phyloP scores from a whole-genome alignment of 2,797 vertebrate genomes.

The Vespertilio murinus region DNA sequence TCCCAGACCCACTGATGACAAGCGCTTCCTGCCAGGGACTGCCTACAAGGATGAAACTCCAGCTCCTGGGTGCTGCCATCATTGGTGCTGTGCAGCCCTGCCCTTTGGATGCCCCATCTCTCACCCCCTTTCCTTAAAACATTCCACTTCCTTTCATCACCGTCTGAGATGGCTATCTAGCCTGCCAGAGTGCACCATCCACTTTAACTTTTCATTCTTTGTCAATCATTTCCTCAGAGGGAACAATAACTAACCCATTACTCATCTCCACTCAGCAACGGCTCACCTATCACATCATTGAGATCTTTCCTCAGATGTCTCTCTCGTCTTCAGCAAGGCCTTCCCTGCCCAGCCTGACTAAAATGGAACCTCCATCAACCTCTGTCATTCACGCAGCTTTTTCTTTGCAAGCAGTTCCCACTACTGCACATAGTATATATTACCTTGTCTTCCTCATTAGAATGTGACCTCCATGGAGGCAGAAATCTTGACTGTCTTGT shows the following conservation, averaged over 20 bases:
- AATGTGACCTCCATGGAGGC: not conserved
- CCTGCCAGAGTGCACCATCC: too few relatives aligned
- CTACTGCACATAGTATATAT: rapidly evolving
- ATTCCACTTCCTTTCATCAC: too few relatives aligned
- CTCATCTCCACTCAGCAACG: not conserved
- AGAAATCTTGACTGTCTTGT: not conserved
- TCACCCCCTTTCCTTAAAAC: too few relatives aligned
- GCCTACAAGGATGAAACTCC: too few relatives aligned
- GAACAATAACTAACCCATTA: not conserved
- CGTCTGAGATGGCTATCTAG: too few relatives aligned
- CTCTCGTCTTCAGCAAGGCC: not conserved
- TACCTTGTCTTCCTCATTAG: not conserved
- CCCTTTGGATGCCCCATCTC: too few relatives aligned
- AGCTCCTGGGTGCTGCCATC: too few relatives aligned
- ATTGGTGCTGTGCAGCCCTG: too few relatives aligned
- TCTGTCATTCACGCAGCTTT: not conserved
- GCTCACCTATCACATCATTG: not conserved
- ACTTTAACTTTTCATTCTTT: too few relatives aligned
- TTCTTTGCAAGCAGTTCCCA: not conserved
- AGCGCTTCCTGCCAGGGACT: too few relatives aligned
- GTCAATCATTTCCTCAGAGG: not conserved
- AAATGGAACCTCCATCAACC: not conserved
- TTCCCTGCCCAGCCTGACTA: too few relatives aligned
- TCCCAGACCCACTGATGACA: too few relatives aligned
- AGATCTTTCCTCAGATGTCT: not conserved